Percentiles rank a stretch among this genome's conserved stretches.
Evolutionary conservation across 2,113 vertebrate genomes (phyloP).

Genomic region (Ammospiza nelsoni): DNA sequence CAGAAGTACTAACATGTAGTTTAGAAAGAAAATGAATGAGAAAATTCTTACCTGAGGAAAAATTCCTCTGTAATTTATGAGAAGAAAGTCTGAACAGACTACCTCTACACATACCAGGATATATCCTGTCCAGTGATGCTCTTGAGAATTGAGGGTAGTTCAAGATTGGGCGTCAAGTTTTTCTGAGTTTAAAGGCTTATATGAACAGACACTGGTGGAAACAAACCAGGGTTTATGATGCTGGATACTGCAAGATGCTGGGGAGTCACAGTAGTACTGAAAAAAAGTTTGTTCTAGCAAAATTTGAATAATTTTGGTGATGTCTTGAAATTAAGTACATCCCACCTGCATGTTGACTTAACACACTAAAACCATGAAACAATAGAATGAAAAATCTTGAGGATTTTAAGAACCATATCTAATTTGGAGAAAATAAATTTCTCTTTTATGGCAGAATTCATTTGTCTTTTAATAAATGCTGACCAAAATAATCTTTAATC

Average conservation of each 20-base stretch:
- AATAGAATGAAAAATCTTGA: not conserved
- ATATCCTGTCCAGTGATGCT: not conserved
- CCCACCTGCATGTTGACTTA: constrained; percentile 12
- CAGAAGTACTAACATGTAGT: not conserved
- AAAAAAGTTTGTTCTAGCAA: constrained; percentile 32
- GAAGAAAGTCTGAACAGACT: not conserved
- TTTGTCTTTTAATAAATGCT: not conserved
- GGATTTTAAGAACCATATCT: not conserved
- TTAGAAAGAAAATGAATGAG: not conserved
- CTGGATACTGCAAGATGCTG: constrained; percentile 1
- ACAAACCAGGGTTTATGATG: not conserved
- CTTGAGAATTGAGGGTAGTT: not conserved
- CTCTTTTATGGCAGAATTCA: not conserved
- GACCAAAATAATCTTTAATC: not conserved
- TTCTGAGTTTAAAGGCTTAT: not conserved
- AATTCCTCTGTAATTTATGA: not conserved
- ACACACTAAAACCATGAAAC: not conserved
- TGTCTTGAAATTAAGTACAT: constrained; percentile 11
- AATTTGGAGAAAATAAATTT: not conserved
- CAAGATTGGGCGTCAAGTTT: not conserved
- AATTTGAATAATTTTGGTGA: constrained; percentile 20
- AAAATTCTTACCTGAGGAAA: not conserved
- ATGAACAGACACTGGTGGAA: not conserved
- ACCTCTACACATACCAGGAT: not conserved
- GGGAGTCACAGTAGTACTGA: not conserved